Percentiles rank a stretch among this genome's conserved stretches.
Evolutionary conservation across 2,113 vertebrate genomes (phyloP).

Genomic region (Sphyrna mokarran): DNA sequence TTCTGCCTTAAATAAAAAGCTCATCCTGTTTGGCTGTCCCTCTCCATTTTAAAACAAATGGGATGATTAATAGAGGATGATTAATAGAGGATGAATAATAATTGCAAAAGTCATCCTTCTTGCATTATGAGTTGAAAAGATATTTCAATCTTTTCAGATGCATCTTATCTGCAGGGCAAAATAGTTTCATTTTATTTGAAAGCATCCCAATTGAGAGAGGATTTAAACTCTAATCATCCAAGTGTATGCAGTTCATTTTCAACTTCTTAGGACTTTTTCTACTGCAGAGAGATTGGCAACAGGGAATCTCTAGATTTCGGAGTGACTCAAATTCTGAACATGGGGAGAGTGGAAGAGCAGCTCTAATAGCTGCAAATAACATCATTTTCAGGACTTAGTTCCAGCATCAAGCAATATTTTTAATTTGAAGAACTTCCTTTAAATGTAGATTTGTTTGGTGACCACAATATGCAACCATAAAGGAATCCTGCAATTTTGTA

Average conservation of each 20-base stretch:
- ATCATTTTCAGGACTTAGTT: not conserved
- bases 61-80: not conserved
- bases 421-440: not conserved
- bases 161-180: not conserved
- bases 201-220: not conserved
- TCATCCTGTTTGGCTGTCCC: not conserved
- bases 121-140: not conserved
- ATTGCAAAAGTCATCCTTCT: not conserved
- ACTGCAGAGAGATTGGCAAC: not conserved
- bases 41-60: not conserved
- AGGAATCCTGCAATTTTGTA: not conserved
- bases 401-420: not conserved
- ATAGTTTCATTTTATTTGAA: not conserved
- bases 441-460: not conserved
- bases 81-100: not conserved
- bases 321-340: not conserved
- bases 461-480: not conserved
- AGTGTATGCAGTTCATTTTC: not conserved
- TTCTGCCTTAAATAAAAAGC: not conserved
- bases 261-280: not conserved
- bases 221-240: not conserved
- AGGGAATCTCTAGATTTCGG: not conserved
- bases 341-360: not conserved
- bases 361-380: not conserved
- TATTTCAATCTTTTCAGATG: not conserved